Evolutionary conservation across 2,797 vertebrate genomes (phyloP).

Genomic region (Notolabrus celidotus): DNA sequence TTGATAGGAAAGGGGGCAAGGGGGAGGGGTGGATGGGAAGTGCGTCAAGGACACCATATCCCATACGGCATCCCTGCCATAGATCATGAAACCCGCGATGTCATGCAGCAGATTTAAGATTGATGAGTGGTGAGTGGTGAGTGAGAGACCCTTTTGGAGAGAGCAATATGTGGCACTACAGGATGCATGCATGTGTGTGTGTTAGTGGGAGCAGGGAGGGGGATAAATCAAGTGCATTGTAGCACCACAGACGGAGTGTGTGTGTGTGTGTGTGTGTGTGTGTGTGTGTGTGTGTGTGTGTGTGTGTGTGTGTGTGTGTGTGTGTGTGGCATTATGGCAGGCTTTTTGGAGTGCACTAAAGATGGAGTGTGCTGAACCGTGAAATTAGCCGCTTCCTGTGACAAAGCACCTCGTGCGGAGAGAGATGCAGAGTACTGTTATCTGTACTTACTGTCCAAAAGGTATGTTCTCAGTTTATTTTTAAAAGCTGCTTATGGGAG

Average conservation of each 20-base stretch:
- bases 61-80: slow-evolving; percentile 43
- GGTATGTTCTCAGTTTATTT: slow-evolving; percentile 86
- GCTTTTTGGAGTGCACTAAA: slow-evolving; percentile 31
- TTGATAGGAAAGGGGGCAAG: slow-evolving; percentile 55
- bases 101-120: slow-evolving; percentile 6
- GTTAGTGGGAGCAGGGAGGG: slow-evolving; percentile 27
- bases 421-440: slow-evolving; percentile 40
- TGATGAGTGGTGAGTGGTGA: slow-evolving; percentile 41
- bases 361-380: slow-evolving; percentile 38
- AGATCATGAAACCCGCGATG: slow-evolving; percentile 39
- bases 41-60: slow-evolving; percentile 60
- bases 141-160: slow-evolving; percentile 44
- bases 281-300: neutral
- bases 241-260: neutral
- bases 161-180: slow-evolving; percentile 35
- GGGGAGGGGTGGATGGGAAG: slow-evolving; percentile 41
- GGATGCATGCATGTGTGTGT: slow-evolving; percentile 21
- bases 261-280: neutral
- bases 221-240: slow-evolving; percentile 18
- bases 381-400: slow-evolving; percentile 59
- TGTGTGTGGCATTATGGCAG: slow-evolving; percentile 26
- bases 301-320: neutral
- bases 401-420: slow-evolving; percentile 46
- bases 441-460: slow-evolving; percentile 84
- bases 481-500: slow-evolving; percentile 80